A percentile compares a stretch with the other conserved stretches of the same genome.
Conservation (phyloP, 2,113 vertebrate genomes). For the Dromas ardeola region DNA sequence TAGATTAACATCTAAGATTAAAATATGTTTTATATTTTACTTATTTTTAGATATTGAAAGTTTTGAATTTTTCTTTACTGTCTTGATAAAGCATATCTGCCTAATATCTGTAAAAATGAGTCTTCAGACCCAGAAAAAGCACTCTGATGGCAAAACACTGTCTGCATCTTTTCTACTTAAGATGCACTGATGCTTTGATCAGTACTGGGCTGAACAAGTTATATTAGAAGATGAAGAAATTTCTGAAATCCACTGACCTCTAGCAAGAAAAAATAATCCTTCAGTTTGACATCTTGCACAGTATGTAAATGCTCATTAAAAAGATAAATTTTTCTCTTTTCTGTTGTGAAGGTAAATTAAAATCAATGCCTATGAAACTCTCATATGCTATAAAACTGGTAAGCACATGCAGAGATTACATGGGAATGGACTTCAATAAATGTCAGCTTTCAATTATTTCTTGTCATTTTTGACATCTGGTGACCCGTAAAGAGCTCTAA, state of each 20-base stretch:
- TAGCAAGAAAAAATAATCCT: not conserved
- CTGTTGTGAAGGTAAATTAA: not conserved
- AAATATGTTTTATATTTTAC: not conserved
- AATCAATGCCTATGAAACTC: not conserved
- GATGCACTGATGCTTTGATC: not conserved
- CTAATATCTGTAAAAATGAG: not conserved
- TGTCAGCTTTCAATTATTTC: conserved; percentile 14
- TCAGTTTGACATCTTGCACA: not conserved
- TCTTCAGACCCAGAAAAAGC: not conserved
- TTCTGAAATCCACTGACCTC: not conserved
- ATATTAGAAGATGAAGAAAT: not conserved
- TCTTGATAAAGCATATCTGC: not conserved
- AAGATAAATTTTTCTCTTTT: not conserved
- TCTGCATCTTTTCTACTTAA: not conserved
- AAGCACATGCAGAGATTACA: not conserved
- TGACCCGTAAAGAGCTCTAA: conserved; percentile 23
- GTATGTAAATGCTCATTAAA: not conserved
- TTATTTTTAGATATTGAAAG: not conserved
- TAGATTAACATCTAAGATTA: not conserved
- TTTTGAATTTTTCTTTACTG: not conserved
- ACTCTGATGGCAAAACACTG: not conserved
- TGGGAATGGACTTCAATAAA: not conserved
- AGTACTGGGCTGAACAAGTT: not conserved
- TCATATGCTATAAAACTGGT: not conserved
- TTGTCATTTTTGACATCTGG: conserved; percentile 12